phyloP scores from a whole-genome alignment of 2,113 vertebrate genomes.

The Rynchops niger region DNA sequence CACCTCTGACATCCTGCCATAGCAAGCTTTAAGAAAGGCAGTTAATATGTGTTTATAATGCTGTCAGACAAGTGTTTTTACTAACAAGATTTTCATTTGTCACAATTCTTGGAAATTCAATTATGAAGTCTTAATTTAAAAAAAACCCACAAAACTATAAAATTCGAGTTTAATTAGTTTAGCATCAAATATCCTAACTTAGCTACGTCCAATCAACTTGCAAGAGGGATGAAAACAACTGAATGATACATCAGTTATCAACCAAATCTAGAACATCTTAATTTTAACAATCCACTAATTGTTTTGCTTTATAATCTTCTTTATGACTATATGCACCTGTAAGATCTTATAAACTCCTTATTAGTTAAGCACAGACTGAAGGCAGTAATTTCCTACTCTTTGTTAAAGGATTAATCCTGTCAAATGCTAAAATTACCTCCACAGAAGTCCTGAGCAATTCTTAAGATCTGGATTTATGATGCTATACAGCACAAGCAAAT shows the following conservation, averaged over 20 bases:
- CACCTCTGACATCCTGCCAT: neutral
- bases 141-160: neutral
- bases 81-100: neutral
- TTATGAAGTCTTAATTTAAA: neutral
- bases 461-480: neutral
- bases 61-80: neutral
- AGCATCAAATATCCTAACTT: neutral
- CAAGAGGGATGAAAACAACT: neutral
- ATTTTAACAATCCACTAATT: neutral
- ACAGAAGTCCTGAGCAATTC: neutral
- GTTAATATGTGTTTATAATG: neutral
- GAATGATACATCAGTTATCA: neutral
- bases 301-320: neutral
- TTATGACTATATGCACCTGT: neutral
- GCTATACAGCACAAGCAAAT: neutral
- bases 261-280: neutral
- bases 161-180: neutral
- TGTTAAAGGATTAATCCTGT: neutral
- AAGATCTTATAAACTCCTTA: neutral
- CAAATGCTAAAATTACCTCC: neutral
- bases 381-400: neutral
- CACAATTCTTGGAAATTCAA: neutral
- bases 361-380: neutral
- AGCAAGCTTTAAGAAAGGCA: neutral
- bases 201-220: neutral